Evolutionary conservation across 2,113 vertebrate species (phyloP).

Genomic region (Pica pica): DNA sequence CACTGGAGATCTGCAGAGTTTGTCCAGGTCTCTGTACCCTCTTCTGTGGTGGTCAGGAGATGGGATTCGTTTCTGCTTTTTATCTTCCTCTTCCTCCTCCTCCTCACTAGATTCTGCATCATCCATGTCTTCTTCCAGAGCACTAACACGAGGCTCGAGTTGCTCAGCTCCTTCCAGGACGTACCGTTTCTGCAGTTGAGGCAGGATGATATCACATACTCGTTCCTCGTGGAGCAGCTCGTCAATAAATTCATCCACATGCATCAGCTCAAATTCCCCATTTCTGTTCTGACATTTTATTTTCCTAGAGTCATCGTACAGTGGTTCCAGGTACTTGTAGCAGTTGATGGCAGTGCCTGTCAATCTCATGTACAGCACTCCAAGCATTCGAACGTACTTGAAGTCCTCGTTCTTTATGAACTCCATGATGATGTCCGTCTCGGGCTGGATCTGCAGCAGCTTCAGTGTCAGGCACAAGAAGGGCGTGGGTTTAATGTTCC

Average conservation of each 20-base stretch:
- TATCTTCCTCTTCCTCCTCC: slow-evolving; percentile 79
- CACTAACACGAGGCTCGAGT: slow-evolving; percentile 84
- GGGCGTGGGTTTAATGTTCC: slow-evolving; percentile 91
- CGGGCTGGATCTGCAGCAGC: slow-evolving; percentile 93
- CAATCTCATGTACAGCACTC: slow-evolving; percentile 89
- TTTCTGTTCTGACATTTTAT: slow-evolving; percentile 90
- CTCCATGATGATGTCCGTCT: slow-evolving; percentile 93
- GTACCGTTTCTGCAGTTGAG: slow-evolving; percentile 88
- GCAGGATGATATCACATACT: slow-evolving; percentile 89
- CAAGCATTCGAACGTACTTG: slow-evolving; percentile 89
- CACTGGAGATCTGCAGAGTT: background rate
- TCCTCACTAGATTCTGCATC: slow-evolving; percentile 94
- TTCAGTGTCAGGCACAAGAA: slow-evolving; percentile 92
- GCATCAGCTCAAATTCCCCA: slow-evolving; percentile 93
- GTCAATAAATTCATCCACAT: slow-evolving; percentile 92
- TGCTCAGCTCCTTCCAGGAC: slow-evolving; percentile 92
- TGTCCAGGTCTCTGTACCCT: background rate
- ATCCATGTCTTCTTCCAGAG: slow-evolving; percentile 92
- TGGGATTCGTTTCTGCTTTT: slow-evolving; percentile 78
- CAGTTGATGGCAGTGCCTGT: slow-evolving; percentile 91
- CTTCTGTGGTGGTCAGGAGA: slow-evolving; percentile 87
- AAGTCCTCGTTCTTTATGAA: slow-evolving; percentile 96
- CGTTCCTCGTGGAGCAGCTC: slow-evolving; percentile 87
- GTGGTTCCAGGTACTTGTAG: slow-evolving; percentile 91
- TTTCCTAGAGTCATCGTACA: slow-evolving; percentile 90